Percentiles rank a stretch among this genome's conserved stretches.
phyloP scores from a whole-genome alignment of 1,140 invertebrate species.

The Mercenaria mercenaria region DNA sequence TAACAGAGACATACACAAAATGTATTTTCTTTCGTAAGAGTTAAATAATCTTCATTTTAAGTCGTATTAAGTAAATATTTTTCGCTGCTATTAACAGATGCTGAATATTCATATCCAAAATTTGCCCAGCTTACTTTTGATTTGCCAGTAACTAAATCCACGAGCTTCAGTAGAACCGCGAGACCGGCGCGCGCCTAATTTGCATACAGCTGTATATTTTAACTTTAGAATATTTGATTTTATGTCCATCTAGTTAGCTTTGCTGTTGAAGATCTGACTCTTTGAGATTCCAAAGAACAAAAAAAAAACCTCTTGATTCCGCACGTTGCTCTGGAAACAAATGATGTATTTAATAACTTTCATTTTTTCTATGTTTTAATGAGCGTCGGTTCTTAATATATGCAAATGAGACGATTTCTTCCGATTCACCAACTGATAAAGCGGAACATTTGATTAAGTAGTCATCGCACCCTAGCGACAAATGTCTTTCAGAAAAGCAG shows the following conservation, averaged over 20 bases:
- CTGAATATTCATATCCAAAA: conserved; percentile 43
- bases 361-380: conserved; percentile 52
- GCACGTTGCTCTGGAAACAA: conserved; percentile 52
- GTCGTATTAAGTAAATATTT: too few relatives aligned
- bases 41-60: too few relatives aligned
- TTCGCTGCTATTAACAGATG: too few relatives aligned
- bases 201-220: conserved; percentile 62
- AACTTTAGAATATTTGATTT: conserved; percentile 16
- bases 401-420: conserved; percentile 40
- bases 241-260: conserved; percentile 28
- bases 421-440: background rate
- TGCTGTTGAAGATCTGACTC: background rate
- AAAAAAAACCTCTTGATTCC: background rate
- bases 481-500: background rate
- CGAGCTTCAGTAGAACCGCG: background rate
- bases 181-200: conserved; percentile 58
- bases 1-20: too few relatives aligned
- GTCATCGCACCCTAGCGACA: background rate
- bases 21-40: too few relatives aligned
- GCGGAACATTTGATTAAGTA: background rate
- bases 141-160: background rate
- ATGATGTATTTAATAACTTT: conserved; percentile 49
- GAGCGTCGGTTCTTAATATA: conserved; percentile 45
- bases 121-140: background rate
- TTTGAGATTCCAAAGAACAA: conserved; percentile 28